Evolutionary conservation across 2,113 vertebrate species (phyloP), one percentile per base, ranked within the genome.

Genomic region (Jacana jacana): DNA sequence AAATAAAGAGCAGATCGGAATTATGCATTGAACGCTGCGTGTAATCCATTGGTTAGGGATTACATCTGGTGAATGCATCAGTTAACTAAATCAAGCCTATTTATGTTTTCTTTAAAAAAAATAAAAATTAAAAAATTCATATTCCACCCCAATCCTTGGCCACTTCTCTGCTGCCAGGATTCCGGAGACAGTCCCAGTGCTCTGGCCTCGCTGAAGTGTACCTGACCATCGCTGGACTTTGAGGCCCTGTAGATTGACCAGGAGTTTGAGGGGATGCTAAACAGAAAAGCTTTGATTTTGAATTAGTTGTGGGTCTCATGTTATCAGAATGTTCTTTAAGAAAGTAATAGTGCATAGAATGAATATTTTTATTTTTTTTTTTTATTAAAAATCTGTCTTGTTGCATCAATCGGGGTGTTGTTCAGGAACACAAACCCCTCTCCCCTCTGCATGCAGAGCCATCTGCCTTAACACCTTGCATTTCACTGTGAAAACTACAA

Each of bases 11-110:
- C 92, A 91, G 78, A 81, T 95, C 77, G 31, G 91, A 91, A 71
- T 51, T 93, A 55, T 42, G 81, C 84, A 92, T 88, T 81, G 72
- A 93, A 96, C 73, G 25, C 77, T 76, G 76, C 84, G 95, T 63
- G 94, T 96, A 97, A 97, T 93, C 89, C 93, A 93, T 94, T 85
- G 95, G 79, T 54, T 73, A 73, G 57, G 70, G 90, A 78, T 85
- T 90, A 39, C 75, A 76, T n/a, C 69, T 96, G 89, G 57, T 81
- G 90, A 94, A 88, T 91, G 73, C 95, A 97, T 80, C 91, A 96
- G 60, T 61, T 85, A 91, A 69, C 61, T 71, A 55, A 86, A 77
- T 54, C 30, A 52, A 60, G 61, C 15, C 87, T 92, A n/a, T 48
- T 80, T 84, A 60, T 60, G 46, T 63, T 95, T 61, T 57, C 17